phyloP scores from a whole-genome alignment of 2,797 vertebrate genomes.

The Tauraco hartlaubi region DNA sequence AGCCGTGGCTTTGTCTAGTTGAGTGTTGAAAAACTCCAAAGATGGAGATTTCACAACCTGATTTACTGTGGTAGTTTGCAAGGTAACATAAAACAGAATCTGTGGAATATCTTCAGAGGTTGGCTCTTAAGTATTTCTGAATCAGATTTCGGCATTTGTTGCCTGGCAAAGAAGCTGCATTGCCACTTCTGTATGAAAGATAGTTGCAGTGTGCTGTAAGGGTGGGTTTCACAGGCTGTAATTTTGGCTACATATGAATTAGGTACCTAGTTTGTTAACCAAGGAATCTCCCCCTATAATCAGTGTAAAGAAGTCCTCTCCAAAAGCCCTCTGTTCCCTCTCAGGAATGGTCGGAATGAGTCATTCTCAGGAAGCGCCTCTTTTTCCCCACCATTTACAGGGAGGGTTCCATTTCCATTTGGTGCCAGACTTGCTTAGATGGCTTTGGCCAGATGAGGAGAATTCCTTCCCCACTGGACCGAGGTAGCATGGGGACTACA shows the following conservation, averaged over 20 bases:
- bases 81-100: neutral
- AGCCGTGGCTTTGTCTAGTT: neutral
- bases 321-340: neutral
- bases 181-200: neutral
- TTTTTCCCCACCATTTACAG: neutral
- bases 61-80: neutral
- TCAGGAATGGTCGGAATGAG: neutral
- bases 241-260: neutral
- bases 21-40: conserved; percentile 12
- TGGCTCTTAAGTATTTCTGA: neutral
- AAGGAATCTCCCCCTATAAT: neutral
- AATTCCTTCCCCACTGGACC: neutral
- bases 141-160: neutral
- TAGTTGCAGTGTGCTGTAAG: neutral
- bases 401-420: neutral
- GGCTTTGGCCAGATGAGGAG: neutral
- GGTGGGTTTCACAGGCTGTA: neutral
- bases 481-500: neutral
- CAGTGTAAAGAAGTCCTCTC: neutral
- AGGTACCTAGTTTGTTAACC: neutral
- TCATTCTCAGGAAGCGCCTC: neutral
- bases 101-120: neutral
- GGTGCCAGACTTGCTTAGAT: neutral
- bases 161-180: neutral
- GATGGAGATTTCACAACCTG: neutral